Conservation (phyloP, 2,797 vertebrate genomes). For the Aulostomus chinensis region DNA sequence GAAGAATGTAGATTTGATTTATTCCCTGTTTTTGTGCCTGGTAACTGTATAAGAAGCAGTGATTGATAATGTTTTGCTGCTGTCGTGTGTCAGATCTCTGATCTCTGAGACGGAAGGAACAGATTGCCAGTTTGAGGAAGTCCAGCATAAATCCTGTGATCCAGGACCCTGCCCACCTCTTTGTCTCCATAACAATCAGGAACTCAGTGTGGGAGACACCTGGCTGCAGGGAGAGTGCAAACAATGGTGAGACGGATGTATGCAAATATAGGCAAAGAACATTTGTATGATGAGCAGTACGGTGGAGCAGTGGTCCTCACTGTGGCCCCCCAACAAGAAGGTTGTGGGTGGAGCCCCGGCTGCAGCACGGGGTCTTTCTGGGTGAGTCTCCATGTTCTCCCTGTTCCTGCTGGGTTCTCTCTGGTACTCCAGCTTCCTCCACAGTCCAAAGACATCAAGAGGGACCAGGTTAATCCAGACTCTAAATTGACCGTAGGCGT, state of each 20-base stretch:
- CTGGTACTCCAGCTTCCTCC: no score
- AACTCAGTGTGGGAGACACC: conserved; percentile 80
- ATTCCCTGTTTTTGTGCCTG: neutral
- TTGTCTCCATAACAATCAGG: conserved; percentile 76
- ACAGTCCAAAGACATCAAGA: no score
- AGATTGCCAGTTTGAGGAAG: conserved; percentile 83
- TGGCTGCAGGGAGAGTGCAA: conserved; percentile 88
- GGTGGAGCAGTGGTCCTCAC: no score
- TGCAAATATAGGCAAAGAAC: neutral
- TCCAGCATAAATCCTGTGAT: conserved; percentile 82
- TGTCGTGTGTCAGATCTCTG: conserved; percentile 74
- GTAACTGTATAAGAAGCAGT: neutral
- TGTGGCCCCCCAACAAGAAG: no score
- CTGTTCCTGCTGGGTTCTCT: no score
- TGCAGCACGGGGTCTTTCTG: no score
- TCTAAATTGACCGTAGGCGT: no score
- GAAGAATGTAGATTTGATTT: neutral
- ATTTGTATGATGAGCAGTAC: neutral
- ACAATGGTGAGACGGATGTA: conserved; percentile 82
- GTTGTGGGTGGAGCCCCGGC: no score
- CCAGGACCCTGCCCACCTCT: conserved; percentile 82
- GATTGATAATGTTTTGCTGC: neutral
- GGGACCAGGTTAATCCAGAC: no score
- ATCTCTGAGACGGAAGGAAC: conserved; percentile 69
- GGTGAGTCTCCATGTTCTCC: no score